A percentile compares a stretch with the other conserved stretches of the same genome.
phyloP scores from a whole-genome alignment of 2,888 invertebrate genomes.

The Gari tellinella region DNA sequence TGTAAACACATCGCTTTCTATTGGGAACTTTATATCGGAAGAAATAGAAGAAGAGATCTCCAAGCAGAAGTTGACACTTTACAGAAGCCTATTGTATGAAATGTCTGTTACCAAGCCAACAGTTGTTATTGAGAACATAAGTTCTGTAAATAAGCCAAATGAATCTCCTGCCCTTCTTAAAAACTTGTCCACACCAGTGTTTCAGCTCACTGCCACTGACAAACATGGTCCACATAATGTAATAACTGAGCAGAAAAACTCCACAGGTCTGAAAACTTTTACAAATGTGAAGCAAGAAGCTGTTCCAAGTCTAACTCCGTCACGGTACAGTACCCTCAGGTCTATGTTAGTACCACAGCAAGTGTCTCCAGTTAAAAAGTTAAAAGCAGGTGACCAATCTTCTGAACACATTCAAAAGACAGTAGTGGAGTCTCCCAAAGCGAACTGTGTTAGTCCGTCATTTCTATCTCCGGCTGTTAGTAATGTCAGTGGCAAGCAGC shows the following conservation, averaged over 20 bases:
- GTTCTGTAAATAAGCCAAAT: background rate
- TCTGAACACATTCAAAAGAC: background rate
- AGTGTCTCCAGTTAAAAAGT: too few relatives aligned
- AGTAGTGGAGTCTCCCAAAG: background rate
- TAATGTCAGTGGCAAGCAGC: background rate
- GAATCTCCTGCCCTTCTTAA: too few relatives aligned
- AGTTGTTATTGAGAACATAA: constrained; percentile 35
- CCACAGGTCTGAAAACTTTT: background rate
- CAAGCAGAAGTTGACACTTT: constrained; percentile 69
- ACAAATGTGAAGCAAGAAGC: background rate
- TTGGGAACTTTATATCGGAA: constrained; percentile 72
- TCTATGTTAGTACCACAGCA: too few relatives aligned
- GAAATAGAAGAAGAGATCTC: constrained; percentile 71
- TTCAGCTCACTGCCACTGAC: background rate
- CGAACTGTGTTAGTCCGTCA: background rate
- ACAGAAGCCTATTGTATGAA: constrained; percentile 71
- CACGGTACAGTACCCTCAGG: too few relatives aligned
- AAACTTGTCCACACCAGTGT: background rate
- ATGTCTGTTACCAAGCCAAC: constrained; percentile 47
- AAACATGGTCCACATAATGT: background rate
- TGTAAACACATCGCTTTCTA: constrained; percentile 45
- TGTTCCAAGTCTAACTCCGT: background rate
- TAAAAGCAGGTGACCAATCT: too few relatives aligned
- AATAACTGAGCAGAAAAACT: too few relatives aligned
- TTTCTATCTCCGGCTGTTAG: background rate